These are phyloP conservation scores for Bucorvus abyssinicus DNA, from an alignment of 2,797 vertebrate species.

Conservation along the genomic window DNA sequence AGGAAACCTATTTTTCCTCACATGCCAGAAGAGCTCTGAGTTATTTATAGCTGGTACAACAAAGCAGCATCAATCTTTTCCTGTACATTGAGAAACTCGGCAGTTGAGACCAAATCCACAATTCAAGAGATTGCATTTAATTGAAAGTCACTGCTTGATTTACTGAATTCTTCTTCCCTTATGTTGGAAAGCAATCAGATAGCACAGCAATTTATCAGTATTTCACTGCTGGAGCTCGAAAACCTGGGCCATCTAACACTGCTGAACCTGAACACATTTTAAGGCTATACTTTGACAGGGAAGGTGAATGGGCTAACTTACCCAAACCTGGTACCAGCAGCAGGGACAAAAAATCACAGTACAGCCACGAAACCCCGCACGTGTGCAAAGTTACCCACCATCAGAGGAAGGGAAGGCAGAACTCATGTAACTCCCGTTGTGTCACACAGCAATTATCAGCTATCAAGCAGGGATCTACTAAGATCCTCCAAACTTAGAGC, in stretches of 20 bases:
- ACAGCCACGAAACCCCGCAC: background rate
- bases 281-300: background rate
- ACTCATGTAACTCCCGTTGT: accelerated
- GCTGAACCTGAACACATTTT: background rate
- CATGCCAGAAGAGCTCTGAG: background rate
- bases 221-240: constrained; percentile 16
- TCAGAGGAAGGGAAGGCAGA: background rate
- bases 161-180: constrained; percentile 1
- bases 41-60: background rate
- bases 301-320: background rate
- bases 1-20: background rate
- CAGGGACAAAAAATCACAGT: background rate
- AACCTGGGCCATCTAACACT: background rate
- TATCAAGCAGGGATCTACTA: background rate
- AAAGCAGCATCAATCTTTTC: background rate
- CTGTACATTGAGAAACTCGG: background rate
- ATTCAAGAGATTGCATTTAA: constrained; percentile 5
- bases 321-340: background rate
- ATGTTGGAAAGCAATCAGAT: background rate
- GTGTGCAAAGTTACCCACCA: accelerated
- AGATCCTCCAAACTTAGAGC: background rate
- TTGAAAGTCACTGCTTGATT: background rate
- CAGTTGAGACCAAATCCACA: background rate
- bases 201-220: constrained; percentile 3
- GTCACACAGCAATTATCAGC: background rate